Base-by-base conservation (phyloP, 2,797 vertebrate genomes). In the Vultur gryphus region DNA sequence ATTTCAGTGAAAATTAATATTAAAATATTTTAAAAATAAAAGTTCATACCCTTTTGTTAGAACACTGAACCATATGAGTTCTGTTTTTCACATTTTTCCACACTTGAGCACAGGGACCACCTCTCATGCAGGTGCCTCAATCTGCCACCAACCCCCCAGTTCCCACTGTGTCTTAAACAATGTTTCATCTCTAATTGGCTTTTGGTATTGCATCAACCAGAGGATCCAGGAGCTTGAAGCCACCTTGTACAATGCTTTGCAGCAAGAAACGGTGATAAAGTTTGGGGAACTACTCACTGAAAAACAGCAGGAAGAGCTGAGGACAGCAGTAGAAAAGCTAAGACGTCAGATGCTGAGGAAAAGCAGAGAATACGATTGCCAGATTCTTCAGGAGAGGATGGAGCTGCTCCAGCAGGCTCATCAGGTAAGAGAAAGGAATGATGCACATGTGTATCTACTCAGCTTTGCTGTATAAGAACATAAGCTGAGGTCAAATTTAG, bases 181-280 rank as follows among this genome's bases (percentile, higher is more conserved):
- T 87, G 43, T 87, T 92, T 71, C 37, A 61, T 94, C 67, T 94
- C 94, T 97, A 87, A 97, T 7, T 97, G 96, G 92, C 94, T 97
- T 97, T 90, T 97, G 93, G 94, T 93, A 67, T 98, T 98, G 70
- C 95, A 61, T 97, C 98, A 84, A 82, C 97, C 98, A 99, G 99
- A 99, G 99, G 99, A 99, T 99, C 98, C 99, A 99, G 97, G 99
- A 99, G 95, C 98, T 99, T 98, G 99, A 99, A 96, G 99, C 99
- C 39, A 99, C 99, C 13, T 97, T 99, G 96, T 99, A 99, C 98
- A 99, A 99, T 95, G 99, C 99, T 90, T 98, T 99, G 95, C 99
- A 99, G 98, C 99, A 99, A 98, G 99, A 99, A 97, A 99, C 99
- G n/a, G 99, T 99, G 87, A 99, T 99, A 96, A 99, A 99, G 79